Base-by-base conservation (phyloP, 1,140 invertebrate species). In the Caerostris darwini region DNA sequence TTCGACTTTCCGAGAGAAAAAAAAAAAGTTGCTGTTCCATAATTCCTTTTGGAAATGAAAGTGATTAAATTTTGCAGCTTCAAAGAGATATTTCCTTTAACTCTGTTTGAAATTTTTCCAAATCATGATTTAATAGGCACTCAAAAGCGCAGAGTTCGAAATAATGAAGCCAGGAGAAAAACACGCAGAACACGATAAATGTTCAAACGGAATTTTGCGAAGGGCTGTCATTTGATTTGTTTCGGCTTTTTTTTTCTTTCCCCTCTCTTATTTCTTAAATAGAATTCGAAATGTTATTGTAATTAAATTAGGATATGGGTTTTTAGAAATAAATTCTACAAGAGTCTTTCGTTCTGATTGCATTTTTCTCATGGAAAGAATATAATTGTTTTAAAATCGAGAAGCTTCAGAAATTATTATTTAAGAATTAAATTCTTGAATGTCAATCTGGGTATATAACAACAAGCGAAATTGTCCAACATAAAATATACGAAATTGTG, bases 51-150 rank as follows among this genome's bases (percentile, higher is more conserved):
- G 34, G 67, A 71, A 71, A 77, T 12, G 34, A 77, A 77, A 34
- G 34, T 77, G 69, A 77, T 77, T 77, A 77, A 77, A 77, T 77
- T 77, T 50, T 77, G 34, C 50, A 53, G 34, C 8, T 77, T 77
- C 69, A 77, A 77, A 77, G 34, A 77, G 69, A 50, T 50, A 77
- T 53, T 71, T 77, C 34, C 69, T 34, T 77, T 77, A 50, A 77
- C 7, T 77, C 10, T 50, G 34, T 77, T 34, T 50, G 69, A 53
- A 77, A 5, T 50, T 77, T 71, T 77, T 34, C 34, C 19, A 34
- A 77, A 12, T 77, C 19, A 34, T 77, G 69, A 77, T 77, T 77
- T 77, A 77, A 77, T 77, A 77, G 50, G 19, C 34, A 50, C 19
- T 77, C 69, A 77, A 77, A 77, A 77, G 19, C 8, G 7, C 34